Base-by-base conservation (phyloP, 2,888 invertebrate species). In the Ectobius pallidus region DNA sequence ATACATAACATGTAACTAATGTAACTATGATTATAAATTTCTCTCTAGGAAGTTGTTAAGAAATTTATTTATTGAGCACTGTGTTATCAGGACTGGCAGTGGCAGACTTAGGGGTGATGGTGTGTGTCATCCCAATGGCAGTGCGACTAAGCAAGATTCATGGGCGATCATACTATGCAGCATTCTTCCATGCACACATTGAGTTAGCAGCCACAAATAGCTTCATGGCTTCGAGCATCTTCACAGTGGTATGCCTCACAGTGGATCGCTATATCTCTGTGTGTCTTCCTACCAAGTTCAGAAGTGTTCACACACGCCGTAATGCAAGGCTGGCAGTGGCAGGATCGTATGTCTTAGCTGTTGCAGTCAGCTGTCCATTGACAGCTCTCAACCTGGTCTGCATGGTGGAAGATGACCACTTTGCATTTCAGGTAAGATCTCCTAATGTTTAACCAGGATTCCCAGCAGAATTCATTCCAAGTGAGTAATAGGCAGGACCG, bases 201-300 rank as follows among this genome's bases (percentile, higher is more conserved):
- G 85, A 85, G 71, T 81, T 85, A 69, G 84, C 84, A 0, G 75
- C 85, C 70, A 82, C 84, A 22, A 85, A 86, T 77, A 81, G 83
- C 3, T 81, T 85, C 77, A 85, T 85, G 84, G 85, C 84, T 4
- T 81, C 84, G 39, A 82, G 82, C 67, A 85, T 86, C n/a, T 85
- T 85, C 80, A 82, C 85, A 72, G 85, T 86, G 11, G 84, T 85
- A 6, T 84, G 84, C 73, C 81, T 86, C 22, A 86, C 86, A 1
- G 80, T 85, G 20, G 84, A 84, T 75, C 14, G 86, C 39, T 86
- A 84, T 78, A 82, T 84, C 75, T 85, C 85, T 6, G 84, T 85
- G 14, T 85, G 84, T 76, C 80, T 80, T 39, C 83, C 83, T n/a
- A 81, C 81, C 4, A 79, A 81, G 70, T 83, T 82, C 77, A 78